Conservation (phyloP, 2,888 invertebrate species). For the Zygogramma bicolorata region DNA sequence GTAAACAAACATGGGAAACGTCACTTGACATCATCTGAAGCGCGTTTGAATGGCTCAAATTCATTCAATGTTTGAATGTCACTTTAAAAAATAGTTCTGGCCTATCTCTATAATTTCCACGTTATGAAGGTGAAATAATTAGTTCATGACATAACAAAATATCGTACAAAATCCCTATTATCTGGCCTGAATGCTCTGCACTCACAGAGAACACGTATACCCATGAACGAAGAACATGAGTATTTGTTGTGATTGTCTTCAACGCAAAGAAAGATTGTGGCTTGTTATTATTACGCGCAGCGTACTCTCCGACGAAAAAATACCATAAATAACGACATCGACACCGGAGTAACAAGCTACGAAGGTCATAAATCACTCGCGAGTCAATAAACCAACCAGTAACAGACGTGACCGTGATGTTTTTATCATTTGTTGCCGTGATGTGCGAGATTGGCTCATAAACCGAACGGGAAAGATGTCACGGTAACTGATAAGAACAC, state of each 20-base stretch:
- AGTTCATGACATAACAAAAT: too few species aligned
- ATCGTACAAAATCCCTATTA: too few species aligned
- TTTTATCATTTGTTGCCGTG: not conserved
- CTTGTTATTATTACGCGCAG: not conserved
- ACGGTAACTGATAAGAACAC: not conserved
- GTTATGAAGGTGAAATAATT: too few species aligned
- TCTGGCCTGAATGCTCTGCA: too few species aligned
- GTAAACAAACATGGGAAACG: too few species aligned
- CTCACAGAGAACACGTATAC: too few species aligned
- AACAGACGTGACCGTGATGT: not conserved
- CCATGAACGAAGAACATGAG: too few species aligned
- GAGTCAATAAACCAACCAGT: slow-evolving; percentile 6
- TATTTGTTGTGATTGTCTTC: not conserved
- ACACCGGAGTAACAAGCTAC: not conserved
- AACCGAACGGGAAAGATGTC: not conserved
- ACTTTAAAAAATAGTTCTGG: too few species aligned
- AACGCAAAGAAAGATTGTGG: not conserved
- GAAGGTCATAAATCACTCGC: slow-evolving; percentile 9
- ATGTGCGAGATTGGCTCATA: not conserved
- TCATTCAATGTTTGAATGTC: too few species aligned
- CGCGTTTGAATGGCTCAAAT: too few species aligned
- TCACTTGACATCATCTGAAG: too few species aligned
- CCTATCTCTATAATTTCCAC: too few species aligned
- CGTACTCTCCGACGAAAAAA: not conserved
- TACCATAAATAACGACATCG: not conserved